Conservation (phyloP, 2,113 vertebrate species). For the Crotalus tigris region DNA sequence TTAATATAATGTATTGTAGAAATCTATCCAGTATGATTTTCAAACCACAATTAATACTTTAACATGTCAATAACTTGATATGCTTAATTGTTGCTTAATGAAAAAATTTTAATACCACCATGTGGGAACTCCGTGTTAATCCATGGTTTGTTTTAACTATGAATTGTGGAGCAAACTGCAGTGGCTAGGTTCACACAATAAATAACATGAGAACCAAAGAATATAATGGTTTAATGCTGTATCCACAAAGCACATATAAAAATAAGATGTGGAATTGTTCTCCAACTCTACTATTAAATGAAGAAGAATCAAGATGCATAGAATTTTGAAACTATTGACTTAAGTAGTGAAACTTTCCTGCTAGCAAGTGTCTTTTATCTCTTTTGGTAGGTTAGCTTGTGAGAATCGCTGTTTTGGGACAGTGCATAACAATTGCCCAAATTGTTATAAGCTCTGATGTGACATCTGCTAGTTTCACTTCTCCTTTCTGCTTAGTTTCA, state of each 20-base stretch:
- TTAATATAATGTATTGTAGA: background rate
- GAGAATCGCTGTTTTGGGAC: background rate
- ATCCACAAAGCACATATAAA: background rate
- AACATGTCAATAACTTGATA: background rate
- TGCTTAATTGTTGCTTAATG: background rate
- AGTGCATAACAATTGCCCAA: background rate
- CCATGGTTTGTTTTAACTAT: background rate
- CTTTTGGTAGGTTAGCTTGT: background rate
- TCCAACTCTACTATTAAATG: background rate
- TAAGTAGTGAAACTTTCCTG: background rate
- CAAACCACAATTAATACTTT: background rate
- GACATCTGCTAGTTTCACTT: conserved; percentile 31
- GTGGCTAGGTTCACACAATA: background rate
- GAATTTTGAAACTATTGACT: background rate
- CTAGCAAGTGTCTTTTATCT: background rate
- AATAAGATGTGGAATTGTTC: background rate
- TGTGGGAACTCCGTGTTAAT: background rate
- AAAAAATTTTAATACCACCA: background rate
- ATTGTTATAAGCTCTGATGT: conserved; percentile 1
- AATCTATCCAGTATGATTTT: background rate
- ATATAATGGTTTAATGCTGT: background rate
- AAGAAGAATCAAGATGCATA: background rate
- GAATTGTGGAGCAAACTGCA: background rate
- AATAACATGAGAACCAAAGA: background rate
- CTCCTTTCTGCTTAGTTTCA: background rate